Evolutionary conservation across 2,113 vertebrate genomes (phyloP).

Genomic region (Pygathrix nemaeus): DNA sequence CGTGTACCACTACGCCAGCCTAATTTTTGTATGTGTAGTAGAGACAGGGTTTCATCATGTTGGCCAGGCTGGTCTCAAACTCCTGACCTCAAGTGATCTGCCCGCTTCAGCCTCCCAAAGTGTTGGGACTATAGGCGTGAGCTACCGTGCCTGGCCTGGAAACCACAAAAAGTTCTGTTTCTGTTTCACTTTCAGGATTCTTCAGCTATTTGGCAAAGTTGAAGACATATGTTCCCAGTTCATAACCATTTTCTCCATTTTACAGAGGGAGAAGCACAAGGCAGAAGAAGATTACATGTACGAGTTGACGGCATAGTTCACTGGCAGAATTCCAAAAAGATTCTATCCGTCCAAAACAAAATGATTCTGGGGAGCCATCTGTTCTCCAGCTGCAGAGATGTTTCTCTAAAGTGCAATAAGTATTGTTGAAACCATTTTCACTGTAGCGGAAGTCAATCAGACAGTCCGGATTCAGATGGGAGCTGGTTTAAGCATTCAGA

Average conservation of each 20-base stretch:
- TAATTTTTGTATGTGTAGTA: no score
- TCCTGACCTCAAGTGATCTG: no score
- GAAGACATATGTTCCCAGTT: not conserved
- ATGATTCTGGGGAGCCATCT: slow-evolving; percentile 16
- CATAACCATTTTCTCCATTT: slow-evolving; percentile 4
- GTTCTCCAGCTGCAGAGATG: not conserved
- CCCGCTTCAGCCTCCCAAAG: no score
- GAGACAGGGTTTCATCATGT: no score
- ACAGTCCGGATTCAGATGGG: not conserved
- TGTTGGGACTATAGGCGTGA: no score
- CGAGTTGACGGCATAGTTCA: not conserved
- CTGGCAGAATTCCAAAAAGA: not conserved
- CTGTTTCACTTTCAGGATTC: not conserved
- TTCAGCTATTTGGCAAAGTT: slow-evolving; percentile 7
- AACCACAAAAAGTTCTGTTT: not conserved
- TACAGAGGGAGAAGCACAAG: slow-evolving; percentile 1
- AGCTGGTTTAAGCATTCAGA: not conserved
- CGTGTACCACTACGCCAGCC: no score
- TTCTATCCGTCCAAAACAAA: not conserved
- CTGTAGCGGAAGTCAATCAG: not conserved
- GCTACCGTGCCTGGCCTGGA: no score
- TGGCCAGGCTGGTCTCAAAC: no score
- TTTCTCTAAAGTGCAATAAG: not conserved
- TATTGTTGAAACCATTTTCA: not conserved
- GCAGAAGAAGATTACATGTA: not conserved